phyloP scores from a whole-genome alignment of 2,888 invertebrate genomes.

The Octonoba sinensis region DNA sequence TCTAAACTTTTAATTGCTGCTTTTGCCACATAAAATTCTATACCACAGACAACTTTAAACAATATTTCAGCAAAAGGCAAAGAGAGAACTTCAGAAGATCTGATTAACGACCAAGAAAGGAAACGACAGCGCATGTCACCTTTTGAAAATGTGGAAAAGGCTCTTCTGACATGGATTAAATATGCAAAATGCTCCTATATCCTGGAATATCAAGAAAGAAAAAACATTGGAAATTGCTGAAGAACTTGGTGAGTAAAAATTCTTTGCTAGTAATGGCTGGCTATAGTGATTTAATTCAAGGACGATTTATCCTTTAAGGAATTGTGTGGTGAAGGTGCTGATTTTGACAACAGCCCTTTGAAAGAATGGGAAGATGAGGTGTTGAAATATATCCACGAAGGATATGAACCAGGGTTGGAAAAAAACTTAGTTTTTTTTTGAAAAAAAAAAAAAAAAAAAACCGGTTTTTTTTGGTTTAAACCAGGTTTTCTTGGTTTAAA shows the following conservation, averaged over 20 bases:
- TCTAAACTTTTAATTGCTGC: conserved; percentile 1
- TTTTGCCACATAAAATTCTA: conserved; percentile 1
- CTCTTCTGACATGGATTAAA: conserved; percentile 15
- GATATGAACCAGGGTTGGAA: neutral
- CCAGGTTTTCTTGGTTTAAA: no score
- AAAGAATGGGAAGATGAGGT: neutral
- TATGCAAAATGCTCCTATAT: conserved; percentile 24
- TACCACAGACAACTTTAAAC: no score
- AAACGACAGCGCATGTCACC: conserved; percentile 13
- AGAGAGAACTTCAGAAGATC: conserved; percentile 8
- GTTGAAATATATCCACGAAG: neutral
- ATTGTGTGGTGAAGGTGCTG: conserved; percentile 12
- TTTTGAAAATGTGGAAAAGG: conserved; percentile 16
- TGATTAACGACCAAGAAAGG: conserved; percentile 1
- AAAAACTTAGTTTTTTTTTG: no score
- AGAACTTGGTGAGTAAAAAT: neutral
- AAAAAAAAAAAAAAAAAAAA: no score
- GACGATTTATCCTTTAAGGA: conserved; percentile 11
- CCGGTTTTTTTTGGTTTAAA: no score
- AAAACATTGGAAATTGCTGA: neutral
- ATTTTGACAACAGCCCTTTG: neutral
- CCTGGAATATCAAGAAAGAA: conserved; percentile 8
- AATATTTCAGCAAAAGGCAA: no score
- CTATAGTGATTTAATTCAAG: no score
- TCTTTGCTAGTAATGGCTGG: neutral